Evolutionary conservation across 2,797 vertebrate genomes (phyloP).

Genomic region (Dallia pectoralis): DNA sequence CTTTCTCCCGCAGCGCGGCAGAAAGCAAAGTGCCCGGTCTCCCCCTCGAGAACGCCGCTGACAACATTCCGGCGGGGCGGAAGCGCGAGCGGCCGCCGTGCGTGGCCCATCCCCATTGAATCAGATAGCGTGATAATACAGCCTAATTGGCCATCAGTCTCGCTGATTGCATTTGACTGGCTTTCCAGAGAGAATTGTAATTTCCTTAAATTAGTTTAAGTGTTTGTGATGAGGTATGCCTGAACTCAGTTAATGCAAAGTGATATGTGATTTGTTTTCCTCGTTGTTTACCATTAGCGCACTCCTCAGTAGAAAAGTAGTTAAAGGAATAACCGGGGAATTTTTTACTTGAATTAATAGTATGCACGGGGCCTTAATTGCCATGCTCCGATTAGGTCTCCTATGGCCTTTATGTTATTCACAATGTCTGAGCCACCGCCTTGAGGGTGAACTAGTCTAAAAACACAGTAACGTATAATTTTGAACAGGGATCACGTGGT

Average conservation of each 20-base stretch:
- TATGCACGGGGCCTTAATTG: neutral
- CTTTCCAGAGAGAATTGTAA: constrained; percentile 66
- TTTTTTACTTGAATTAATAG: constrained; percentile 4
- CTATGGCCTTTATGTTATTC: neutral
- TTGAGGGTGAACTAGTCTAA: constrained; percentile 9
- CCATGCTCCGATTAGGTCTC: constrained; percentile 15
- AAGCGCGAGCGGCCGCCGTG: constrained; percentile 36
- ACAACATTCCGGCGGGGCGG: constrained; percentile 57
- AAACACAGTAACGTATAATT: constrained; percentile 17
- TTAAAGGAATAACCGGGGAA: neutral
- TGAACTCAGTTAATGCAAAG: constrained; percentile 60
- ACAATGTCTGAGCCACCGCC: constrained; percentile 8
- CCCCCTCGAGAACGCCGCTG: constrained; percentile 42
- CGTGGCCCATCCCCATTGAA: constrained; percentile 61
- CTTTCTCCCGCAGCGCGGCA: constrained; percentile 38
- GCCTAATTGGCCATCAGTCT: constrained; percentile 74
- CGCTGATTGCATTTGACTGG: constrained; percentile 74
- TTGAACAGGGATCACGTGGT: constrained; percentile 27
- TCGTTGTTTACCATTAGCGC: constrained; percentile 42
- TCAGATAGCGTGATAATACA: constrained; percentile 71
- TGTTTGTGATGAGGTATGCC: constrained; percentile 65
- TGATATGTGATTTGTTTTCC: constrained; percentile 55
- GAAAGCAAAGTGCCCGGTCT: constrained; percentile 58
- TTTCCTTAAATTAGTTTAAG: constrained; percentile 72
- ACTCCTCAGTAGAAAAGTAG: constrained; percentile 21